Percentiles rank a stretch among this genome's conserved stretches.
Conservation (phyloP, 2,888 invertebrate species). For the Xestia ashworthii region DNA sequence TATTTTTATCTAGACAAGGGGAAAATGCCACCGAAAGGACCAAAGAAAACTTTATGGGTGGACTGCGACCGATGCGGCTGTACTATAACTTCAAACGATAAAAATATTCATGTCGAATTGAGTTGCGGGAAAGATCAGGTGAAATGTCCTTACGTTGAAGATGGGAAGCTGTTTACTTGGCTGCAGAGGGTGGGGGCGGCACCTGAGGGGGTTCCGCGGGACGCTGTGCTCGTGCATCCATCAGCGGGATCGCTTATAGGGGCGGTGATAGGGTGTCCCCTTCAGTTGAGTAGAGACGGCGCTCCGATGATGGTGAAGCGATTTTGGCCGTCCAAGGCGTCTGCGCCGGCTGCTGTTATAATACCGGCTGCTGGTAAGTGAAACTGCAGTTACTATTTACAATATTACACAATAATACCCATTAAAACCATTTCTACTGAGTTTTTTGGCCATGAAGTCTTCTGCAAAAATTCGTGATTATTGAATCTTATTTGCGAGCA, state of each 20-base stretch:
- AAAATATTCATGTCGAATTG: conserved; percentile 87
- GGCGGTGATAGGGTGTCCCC: conserved; percentile 84
- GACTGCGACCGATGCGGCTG: conserved; percentile 92
- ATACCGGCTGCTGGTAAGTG: conserved; percentile 83
- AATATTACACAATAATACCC: background rate
- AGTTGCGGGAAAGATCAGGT: conserved; percentile 89
- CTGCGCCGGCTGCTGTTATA: conserved; percentile 85
- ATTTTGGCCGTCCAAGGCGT: conserved; percentile 87
- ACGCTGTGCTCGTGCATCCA: conserved; percentile 84
- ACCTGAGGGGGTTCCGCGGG: conserved; percentile 82
- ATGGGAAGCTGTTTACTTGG: conserved; percentile 81
- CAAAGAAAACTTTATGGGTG: conserved; percentile 91
- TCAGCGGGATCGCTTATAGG: conserved; percentile 83
- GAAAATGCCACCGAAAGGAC: conserved; percentile 85
- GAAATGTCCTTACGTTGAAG: conserved; percentile 85
- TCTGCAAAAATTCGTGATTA: background rate
- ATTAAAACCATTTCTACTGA: background rate
- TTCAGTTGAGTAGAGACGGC: conserved; percentile 80
- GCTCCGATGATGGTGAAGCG: conserved; percentile 83
- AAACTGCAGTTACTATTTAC: background rate
- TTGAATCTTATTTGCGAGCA: background rate
- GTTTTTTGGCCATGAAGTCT: background rate
- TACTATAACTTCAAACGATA: conserved; percentile 90
- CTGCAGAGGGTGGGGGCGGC: conserved; percentile 79
- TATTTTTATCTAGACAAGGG: background rate